Evolutionary conservation across 2,797 vertebrate genomes (phyloP).

Genomic region (Xerus rutilus): DNA sequence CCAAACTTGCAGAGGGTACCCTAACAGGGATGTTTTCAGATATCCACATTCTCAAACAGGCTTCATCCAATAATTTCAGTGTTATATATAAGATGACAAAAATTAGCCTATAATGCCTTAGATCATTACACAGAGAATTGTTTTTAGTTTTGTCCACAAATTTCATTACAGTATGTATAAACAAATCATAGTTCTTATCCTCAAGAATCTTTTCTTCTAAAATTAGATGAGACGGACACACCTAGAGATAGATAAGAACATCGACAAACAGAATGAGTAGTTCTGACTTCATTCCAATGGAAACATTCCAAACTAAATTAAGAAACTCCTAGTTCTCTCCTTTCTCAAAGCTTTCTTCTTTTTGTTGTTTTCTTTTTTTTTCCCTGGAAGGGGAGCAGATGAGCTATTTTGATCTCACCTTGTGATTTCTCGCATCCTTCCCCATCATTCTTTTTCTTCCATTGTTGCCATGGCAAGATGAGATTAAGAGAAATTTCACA

Average conservation of each 20-base stretch:
- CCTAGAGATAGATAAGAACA: constrained; percentile 57
- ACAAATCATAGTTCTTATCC: constrained; percentile 36
- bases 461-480: neutral
- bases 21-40: neutral
- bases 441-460: neutral
- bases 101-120: neutral
- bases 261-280: constrained; percentile 27
- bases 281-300: constrained; percentile 58
- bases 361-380: neutral
- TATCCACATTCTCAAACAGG: neutral
- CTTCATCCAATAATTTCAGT: neutral
- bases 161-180: neutral
- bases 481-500: constrained; percentile 31
- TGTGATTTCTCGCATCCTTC: neutral
- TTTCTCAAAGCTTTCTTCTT: constrained; percentile 8
- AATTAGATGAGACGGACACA: constrained; percentile 50
- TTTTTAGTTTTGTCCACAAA: neutral
- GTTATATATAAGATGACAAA: neutral
- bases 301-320: constrained; percentile 60
- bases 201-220: constrained; percentile 52
- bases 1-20: neutral
- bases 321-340: neutral
- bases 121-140: neutral
- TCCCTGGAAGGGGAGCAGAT: neutral
- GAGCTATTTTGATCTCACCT: neutral